Conservation (phyloP, 2,888 invertebrate genomes). For the Stegana nigrithorax region DNA sequence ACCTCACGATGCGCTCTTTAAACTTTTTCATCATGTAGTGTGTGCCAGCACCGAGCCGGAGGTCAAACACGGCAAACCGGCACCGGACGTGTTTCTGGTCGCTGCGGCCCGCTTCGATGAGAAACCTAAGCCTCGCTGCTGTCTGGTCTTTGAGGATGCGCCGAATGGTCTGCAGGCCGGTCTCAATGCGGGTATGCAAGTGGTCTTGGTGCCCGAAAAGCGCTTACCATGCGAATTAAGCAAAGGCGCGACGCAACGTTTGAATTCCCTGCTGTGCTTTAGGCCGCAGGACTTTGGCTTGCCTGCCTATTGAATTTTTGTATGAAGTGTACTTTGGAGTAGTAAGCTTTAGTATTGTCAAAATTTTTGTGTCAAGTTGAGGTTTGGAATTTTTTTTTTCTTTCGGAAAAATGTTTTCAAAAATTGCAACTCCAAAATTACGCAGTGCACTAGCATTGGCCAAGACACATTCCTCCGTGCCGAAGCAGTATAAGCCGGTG, state of each 20-base stretch:
- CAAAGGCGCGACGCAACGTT: conserved; percentile 75
- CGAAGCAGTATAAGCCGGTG: not conserved
- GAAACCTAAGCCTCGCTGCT: conserved; percentile 75
- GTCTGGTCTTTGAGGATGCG: conserved; percentile 89
- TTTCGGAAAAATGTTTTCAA: not conserved
- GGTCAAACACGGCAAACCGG: conserved; percentile 84
- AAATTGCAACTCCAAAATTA: not conserved
- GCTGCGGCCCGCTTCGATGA: conserved; percentile 78
- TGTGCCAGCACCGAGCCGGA: conserved; percentile 82
- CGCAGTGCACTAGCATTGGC: not conserved
- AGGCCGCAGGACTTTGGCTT: conserved; percentile 84
- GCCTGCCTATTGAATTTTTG: conserved; percentile 71
- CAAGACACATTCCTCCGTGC: not conserved
- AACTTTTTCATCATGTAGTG: conserved; percentile 79
- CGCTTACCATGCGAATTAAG: conserved; percentile 68
- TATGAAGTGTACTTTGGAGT: not conserved
- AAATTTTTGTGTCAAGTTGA: too few relatives aligned
- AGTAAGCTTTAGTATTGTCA: too few relatives aligned
- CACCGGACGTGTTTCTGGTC: conserved; percentile 84
- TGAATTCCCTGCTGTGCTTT: conserved; percentile 80
- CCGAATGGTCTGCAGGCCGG: conserved; percentile 86
- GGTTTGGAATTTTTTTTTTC: not conserved
- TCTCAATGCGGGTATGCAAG: conserved; percentile 82
- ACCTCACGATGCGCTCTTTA: conserved; percentile 73
- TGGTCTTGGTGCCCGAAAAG: conserved; percentile 80